These are phyloP conservation scores for Meiosimyza decipiens DNA, from an alignment of 2,888 invertebrate species.

Conservation along the genomic window DNA sequence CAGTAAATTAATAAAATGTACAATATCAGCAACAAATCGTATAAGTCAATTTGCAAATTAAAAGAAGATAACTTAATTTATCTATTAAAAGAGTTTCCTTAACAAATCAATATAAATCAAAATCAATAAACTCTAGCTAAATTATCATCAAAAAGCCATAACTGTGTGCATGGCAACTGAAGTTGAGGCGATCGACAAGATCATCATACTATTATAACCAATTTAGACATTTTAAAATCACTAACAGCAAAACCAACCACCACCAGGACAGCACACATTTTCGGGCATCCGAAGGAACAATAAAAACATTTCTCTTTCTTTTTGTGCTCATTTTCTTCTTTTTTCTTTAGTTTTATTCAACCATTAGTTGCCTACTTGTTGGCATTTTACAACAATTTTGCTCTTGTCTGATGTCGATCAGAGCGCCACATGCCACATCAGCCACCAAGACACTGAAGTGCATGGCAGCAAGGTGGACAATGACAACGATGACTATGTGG, in stretches of 20 bases:
- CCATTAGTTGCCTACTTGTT: neutral
- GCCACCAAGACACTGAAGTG: constrained; percentile 4
- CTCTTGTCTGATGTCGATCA: constrained; percentile 43
- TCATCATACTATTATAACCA: constrained; percentile 24
- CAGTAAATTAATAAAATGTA: no score
- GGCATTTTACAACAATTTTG: constrained; percentile 42
- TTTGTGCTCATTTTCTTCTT: neutral
- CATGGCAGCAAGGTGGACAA: constrained; percentile 35
- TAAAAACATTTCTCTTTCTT: constrained; percentile 37
- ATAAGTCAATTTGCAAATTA: no score
- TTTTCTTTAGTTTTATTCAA: constrained; percentile 18
- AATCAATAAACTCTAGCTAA: constrained; percentile 20
- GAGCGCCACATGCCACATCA: constrained; percentile 40
- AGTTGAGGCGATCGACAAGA: constrained; percentile 1
- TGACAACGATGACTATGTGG: constrained; percentile 15
- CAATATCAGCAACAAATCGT: no score
- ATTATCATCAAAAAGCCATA: constrained; percentile 30
- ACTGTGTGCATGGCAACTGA: neutral
- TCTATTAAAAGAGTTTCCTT: no score
- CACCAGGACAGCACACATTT: neutral
- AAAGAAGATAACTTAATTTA: no score
- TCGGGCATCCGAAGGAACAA: constrained; percentile 23
- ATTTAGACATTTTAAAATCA: constrained; percentile 34
- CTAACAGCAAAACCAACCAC: constrained; percentile 13
- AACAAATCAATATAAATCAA: constrained; percentile 28